phyloP scores from a whole-genome alignment of 2,888 invertebrate species.

The Digitonthophagus gazella region DNA sequence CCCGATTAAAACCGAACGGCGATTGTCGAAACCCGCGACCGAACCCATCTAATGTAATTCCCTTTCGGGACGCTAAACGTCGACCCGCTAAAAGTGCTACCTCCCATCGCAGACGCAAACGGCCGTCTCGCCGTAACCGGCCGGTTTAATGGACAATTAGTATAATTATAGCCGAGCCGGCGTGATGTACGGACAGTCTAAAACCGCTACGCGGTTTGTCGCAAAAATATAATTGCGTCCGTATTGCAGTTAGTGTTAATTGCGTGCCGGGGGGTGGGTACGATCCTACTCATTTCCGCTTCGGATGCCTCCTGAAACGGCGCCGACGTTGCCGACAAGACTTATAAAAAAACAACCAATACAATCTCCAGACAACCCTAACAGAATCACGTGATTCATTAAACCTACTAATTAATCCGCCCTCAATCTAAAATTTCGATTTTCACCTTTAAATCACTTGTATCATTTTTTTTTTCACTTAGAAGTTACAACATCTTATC shows the following conservation, averaged over 20 bases:
- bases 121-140: slow-evolving; percentile 28
- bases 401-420: neutral
- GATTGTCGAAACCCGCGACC: neutral
- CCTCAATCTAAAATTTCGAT: neutral
- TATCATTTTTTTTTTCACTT: too few species aligned
- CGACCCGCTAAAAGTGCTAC: slow-evolving; percentile 31
- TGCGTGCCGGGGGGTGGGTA: slow-evolving; percentile 11
- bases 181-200: slow-evolving; percentile 30
- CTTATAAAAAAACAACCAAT: neutral
- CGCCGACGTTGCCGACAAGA: neutral
- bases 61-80: slow-evolving; percentile 28
- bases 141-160: slow-evolving; percentile 33
- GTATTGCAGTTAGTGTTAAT: slow-evolving; percentile 20
- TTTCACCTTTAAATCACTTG: too few species aligned
- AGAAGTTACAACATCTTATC: too few species aligned
- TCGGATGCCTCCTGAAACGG: neutral
- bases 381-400: neutral
- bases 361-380: neutral
- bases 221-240: slow-evolving; percentile 33
- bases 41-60: slow-evolving; percentile 27
- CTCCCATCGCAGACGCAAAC: slow-evolving; percentile 31
- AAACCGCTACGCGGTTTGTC: slow-evolving; percentile 29
- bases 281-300: neutral
- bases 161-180: slow-evolving; percentile 32
- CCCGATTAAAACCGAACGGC: neutral